Conservation (phyloP, 2,113 vertebrate species). For the Henicopernis longicauda region DNA sequence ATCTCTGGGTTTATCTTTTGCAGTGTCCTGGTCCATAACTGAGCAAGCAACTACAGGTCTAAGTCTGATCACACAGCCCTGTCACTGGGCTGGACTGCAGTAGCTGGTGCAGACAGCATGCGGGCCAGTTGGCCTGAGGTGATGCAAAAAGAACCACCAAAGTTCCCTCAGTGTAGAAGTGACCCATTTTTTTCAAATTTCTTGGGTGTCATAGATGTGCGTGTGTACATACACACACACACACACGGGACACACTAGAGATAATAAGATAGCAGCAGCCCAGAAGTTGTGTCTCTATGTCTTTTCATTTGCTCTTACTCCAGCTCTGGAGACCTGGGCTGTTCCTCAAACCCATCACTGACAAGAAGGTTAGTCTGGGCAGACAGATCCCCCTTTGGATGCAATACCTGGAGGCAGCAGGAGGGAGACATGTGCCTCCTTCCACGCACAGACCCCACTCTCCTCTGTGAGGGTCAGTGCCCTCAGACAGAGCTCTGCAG, state of each 20-base stretch:
- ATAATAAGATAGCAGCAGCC: background rate
- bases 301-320: background rate
- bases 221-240: no score
- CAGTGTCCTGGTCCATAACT: background rate
- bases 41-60: background rate
- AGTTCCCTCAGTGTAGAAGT: background rate
- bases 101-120: rapidly evolving
- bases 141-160: background rate
- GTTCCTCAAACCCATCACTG: background rate
- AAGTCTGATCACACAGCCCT: background rate
- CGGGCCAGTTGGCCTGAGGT: rapidly evolving
- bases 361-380: background rate
- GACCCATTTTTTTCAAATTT: background rate
- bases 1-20: background rate
- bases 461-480: background rate
- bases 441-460: background rate
- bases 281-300: rapidly evolving
- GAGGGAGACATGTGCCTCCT: background rate
- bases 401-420: background rate
- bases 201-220: rapidly evolving
- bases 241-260: no score
- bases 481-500: background rate
- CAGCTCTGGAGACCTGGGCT: background rate
- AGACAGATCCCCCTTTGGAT: background rate
- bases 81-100: rapidly evolving